Evolutionary conservation across 2,888 invertebrate genomes (phyloP), one percentile per base, ranked within the genome.

Genomic region (Dysmachus trigonus): DNA sequence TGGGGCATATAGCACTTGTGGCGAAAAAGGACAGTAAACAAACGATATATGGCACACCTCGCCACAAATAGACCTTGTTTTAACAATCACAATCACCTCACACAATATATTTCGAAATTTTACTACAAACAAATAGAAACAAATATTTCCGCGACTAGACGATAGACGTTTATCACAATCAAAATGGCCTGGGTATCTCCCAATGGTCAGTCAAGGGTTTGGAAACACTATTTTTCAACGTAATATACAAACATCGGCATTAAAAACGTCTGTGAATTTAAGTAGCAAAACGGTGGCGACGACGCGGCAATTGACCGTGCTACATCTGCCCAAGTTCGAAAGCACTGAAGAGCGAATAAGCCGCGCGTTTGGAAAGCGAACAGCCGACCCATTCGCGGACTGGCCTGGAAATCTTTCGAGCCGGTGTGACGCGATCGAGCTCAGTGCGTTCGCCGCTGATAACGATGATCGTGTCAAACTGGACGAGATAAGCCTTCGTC

Each of bases 291-390:
- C n/a, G 7, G 6, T 27, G 72, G n/a, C 31, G 73, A 30, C 73
- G 73, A 73, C 47, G 51, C 79, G 79, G 31, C 51, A 79, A 51
- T 51, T 79, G 47, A 79, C 51, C 51, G 47, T 79, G 79, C 30
- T 79, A 79, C 27, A 47, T 47, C 30, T 31, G 22, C 22, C 76
- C 51, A 79, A 79, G 51, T 79, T 79, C 79, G 41, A 76, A 76
- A 76, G 76, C 38, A 76, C 76, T 51, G 79, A 79, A 3, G 79
- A 47, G 73, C 35, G 27, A 62, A 76, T 35, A 10, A 8, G 22
- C 22, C 76, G 33, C 76, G 33, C 38, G n/a, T 73, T 73, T 73
- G n/a, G 76, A 76, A 76, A 22, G 73, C 31, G 33, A 73, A 38
- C 76, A 38, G 18, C 62, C 62, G 62, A 62, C 27, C 27, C 62